Base-by-base conservation (phyloP, 2,797 vertebrate species). In the Anguilla anguilla region DNA sequence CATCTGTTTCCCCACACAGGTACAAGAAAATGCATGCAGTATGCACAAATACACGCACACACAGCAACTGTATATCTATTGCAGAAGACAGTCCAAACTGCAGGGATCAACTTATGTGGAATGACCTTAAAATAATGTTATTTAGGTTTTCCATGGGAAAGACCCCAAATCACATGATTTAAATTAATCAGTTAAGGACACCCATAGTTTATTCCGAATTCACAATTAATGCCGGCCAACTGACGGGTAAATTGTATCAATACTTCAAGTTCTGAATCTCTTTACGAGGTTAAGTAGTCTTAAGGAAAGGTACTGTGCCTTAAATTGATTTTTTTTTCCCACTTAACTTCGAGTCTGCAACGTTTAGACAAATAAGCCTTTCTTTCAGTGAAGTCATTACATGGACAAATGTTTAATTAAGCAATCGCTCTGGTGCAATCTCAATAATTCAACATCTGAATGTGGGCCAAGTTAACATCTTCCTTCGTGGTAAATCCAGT, bases 321-420 rank as follows among this genome's bases (percentile, higher is more conserved):
- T 91, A 91, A 92, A 96, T 95, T 89, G 95, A 96, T 96, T 95
- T 94, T 92, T 93, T 92, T 93, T 6, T 28, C 69, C 93, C 91
- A 91, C 93, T 91, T 89, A n/a, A 91, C 91, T 88, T 90, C 19
- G 92, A 94, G 93, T 93, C 92, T 93, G 92, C 93, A 93, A 92
- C 93, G 91, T 94, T 95, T 94, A 94, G 94, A 95, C 92, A 87
- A 94, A 95, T 94, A 94, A 95, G 94, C 94, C 84, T 22, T 55
- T 31, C 93, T 91, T 92, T 94, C 93, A 94, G 92, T 92, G 94
- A 94, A 95, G 91, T 94, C 93, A 95, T 95, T 95, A 95, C 93
- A 94, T 93, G 93, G 93, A 91, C 89, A 91, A 95, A 94, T 93
- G 92, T 95, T 96, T 96, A 95, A 96, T 96, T 96, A 96, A 95